phyloP scores from a whole-genome alignment of 1,140 invertebrate genomes.

The Phymastichus coffea region DNA sequence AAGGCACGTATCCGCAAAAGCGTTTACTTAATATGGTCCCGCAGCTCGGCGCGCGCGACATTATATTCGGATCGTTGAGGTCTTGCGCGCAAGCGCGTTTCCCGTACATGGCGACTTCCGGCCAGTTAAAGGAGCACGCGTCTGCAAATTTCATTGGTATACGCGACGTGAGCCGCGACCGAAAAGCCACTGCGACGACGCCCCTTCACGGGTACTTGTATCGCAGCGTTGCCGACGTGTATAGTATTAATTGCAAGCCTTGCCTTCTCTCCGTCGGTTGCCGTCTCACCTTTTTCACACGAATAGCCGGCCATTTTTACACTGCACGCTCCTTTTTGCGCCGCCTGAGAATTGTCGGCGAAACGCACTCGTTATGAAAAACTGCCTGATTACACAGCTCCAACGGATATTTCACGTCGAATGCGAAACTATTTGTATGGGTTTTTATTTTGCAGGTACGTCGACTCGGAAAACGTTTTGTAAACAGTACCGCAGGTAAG shows the following conservation, averaged over 20 bases:
- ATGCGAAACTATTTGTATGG: too few relatives aligned
- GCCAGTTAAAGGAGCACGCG: conserved; percentile 27
- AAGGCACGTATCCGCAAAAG: conserved; percentile 29
- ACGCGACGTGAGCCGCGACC: conserved; percentile 22
- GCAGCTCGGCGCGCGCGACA: conserved; percentile 32
- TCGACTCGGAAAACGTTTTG: too few relatives aligned
- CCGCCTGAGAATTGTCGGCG: too few relatives aligned
- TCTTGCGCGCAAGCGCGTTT: conserved; percentile 35
- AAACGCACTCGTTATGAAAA: background rate
- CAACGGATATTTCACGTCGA: background rate
- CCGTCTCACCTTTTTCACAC: background rate
- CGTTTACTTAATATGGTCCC: conserved; percentile 29
- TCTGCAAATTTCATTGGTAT: conserved; percentile 37
- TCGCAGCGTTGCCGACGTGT: background rate
- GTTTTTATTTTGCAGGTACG: too few relatives aligned
- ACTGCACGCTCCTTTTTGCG: background rate
- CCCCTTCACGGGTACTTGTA: background rate
- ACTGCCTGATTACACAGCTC: background rate
- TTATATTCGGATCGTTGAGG: conserved; percentile 38
- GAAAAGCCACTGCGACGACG: conserved; percentile 6
- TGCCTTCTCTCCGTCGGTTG: background rate
- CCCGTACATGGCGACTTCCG: conserved; percentile 45
- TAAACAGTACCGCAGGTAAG: too few relatives aligned
- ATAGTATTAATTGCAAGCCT: conserved; percentile 15
- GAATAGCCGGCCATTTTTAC: conserved; percentile 3